Conservation (phyloP, 2,113 vertebrate species). For the Myiozetetes cayanensis region DNA sequence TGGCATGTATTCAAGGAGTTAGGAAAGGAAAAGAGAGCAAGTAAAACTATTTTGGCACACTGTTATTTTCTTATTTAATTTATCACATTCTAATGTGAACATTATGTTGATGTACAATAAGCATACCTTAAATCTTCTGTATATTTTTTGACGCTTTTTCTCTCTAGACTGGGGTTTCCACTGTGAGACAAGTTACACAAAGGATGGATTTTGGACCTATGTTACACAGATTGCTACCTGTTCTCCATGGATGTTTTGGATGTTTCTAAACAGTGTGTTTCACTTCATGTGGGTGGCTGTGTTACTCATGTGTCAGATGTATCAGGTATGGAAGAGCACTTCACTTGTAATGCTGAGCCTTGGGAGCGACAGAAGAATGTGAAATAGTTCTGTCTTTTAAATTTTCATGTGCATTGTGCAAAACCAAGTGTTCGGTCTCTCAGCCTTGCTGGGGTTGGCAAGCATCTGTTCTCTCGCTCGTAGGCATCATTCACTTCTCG, state of each 20-base stretch:
- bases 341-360: background rate
- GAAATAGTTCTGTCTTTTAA: background rate
- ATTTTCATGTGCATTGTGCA: background rate
- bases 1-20: background rate
- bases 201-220: conserved; percentile 97
- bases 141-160: background rate
- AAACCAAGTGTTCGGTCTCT: background rate
- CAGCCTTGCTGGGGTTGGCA: background rate
- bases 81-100: background rate
- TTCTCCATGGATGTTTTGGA: conserved; percentile 99
- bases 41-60: background rate
- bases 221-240: conserved; percentile 96
- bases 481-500: background rate
- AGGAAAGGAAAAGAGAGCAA: background rate
- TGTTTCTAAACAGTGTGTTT: conserved; percentile 98
- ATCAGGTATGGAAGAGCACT: conserved; percentile 83
- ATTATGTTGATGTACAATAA: background rate
- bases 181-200: conserved; percentile 90
- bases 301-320: conserved; percentile 99
- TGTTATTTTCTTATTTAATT: background rate
- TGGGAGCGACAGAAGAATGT: background rate
- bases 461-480: background rate
- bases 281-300: conserved; percentile 99
- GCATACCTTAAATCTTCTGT: background rate
- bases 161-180: conserved; percentile 93